phyloP scores from a whole-genome alignment of 2,888 invertebrate genomes.

The Hecatera dysodea region DNA sequence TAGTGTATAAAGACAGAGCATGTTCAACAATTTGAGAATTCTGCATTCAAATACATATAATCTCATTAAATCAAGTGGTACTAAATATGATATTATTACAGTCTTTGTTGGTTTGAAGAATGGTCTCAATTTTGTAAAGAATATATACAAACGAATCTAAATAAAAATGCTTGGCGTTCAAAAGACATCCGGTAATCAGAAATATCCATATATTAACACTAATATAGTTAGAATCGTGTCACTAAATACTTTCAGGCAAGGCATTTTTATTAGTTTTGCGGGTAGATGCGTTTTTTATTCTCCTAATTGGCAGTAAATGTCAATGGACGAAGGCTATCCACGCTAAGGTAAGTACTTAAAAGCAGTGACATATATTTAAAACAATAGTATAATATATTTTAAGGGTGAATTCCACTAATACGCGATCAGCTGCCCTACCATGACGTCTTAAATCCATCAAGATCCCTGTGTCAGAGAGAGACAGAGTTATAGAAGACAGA shows the following conservation, averaged over 20 bases:
- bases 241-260: constrained; percentile 62
- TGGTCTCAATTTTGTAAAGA: constrained; percentile 23
- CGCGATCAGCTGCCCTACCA: no score
- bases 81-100: background rate
- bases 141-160: background rate
- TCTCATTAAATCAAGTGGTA: no score
- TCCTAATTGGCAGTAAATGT: constrained; percentile 48
- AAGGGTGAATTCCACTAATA: background rate
- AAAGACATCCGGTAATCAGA: constrained; percentile 34
- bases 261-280: constrained; percentile 54
- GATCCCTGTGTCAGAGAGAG: no score
- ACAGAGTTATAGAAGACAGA: no score
- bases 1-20: background rate
- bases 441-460: no score
- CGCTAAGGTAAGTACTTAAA: constrained; percentile 31
- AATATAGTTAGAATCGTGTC: constrained; percentile 32
- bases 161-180: constrained; percentile 38
- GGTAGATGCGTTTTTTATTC: constrained; percentile 57
- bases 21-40: background rate
- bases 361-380: background rate
- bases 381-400: background rate
- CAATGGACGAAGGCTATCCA: constrained; percentile 31
- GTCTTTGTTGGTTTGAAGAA: background rate
- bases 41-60: background rate
- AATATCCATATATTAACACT: constrained; percentile 24